Evolutionary conservation across 2,797 vertebrate genomes (phyloP), one percentile per base, ranked within the genome.

Genomic region (Enteromius paludinosus): DNA sequence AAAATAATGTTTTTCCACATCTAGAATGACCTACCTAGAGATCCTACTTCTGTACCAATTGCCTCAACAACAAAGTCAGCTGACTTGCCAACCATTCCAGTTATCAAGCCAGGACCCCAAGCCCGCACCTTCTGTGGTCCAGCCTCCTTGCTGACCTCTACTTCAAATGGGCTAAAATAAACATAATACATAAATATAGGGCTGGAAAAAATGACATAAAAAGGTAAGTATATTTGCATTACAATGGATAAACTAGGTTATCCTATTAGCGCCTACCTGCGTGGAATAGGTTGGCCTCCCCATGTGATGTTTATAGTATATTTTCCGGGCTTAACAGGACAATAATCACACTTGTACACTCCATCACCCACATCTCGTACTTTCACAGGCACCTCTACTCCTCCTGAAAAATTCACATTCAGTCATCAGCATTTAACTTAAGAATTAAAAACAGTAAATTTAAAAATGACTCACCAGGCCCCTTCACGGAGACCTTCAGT

Each of bases 61-160:
- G 98, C 96, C 87, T 99, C 98, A 1, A 99, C 98, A 65, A 99
- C 97, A 81, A 99, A 99, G 91, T 98, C 97, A 0, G 98, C 98
- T 0, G 97, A 97, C 89, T 96, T 97, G 77, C 98, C 98, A 88
- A 99, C 98, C 90, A 97, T 94, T 35, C 97, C 98, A 0, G 97
- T 99, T 89, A 96, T 94, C 80, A 99, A 90, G 54, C 98, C 97
- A 0, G 98, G 98, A 35, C 98, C 98, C 98, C 98, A 99, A 84
- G 98, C 98, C 45, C 98, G 94, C 3, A 99, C 97, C 90, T 99
- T 99, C 95, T 99, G 98, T 2, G 90, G 5, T 18, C 97, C 97
- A 0, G 95, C 94, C 73, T 97, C 96, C 0, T 89, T 89, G 17
- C 95, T 91, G 84, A 99, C 95, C 88, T 95, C 93, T 38, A 99